Percentiles rank a stretch among this genome's conserved stretches.
These are phyloP conservation scores for Tinea semifulvella DNA, from an alignment of 2,888 invertebrate genomes.

Conservation along the genomic window DNA sequence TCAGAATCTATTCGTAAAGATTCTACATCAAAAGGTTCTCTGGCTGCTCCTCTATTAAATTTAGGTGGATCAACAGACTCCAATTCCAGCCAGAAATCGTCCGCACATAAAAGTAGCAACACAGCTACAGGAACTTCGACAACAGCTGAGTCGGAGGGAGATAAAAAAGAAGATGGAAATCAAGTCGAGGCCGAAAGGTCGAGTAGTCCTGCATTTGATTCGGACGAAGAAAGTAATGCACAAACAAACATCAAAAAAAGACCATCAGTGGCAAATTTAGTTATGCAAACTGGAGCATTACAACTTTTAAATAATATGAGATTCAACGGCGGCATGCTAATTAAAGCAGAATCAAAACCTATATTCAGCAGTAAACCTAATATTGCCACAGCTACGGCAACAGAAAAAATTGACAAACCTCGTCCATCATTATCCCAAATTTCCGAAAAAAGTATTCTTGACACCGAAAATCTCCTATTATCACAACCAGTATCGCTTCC, in stretches of 20 bases:
- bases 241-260: slow-evolving; percentile 68
- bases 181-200: slow-evolving; percentile 77
- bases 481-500: slow-evolving; percentile 30
- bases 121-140: slow-evolving; percentile 67
- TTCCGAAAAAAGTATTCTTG: slow-evolving; percentile 70
- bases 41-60: slow-evolving; percentile 47
- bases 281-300: slow-evolving; percentile 71
- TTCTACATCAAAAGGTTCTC: slow-evolving; percentile 44
- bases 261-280: slow-evolving; percentile 73
- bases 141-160: slow-evolving; percentile 57
- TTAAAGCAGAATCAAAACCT: slow-evolving; percentile 47
- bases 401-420: slow-evolving; percentile 38
- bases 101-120: slow-evolving; percentile 65
- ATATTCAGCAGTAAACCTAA: slow-evolving; percentile 35
- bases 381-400: slow-evolving; percentile 22
- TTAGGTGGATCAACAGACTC: slow-evolving; percentile 64
- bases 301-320: slow-evolving; percentile 63
- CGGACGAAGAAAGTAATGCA: slow-evolving; percentile 87
- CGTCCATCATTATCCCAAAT: slow-evolving; percentile 68
- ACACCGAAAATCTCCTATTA: slow-evolving; percentile 64
- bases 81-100: slow-evolving; percentile 69
- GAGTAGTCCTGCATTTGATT: slow-evolving; percentile 93
- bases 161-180: slow-evolving; percentile 46
- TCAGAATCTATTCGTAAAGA: slow-evolving; percentile 48
- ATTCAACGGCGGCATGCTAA: slow-evolving; percentile 62